Base-by-base conservation (phyloP, 2,888 invertebrate species). In the Schrankia costaestrigalis region DNA sequence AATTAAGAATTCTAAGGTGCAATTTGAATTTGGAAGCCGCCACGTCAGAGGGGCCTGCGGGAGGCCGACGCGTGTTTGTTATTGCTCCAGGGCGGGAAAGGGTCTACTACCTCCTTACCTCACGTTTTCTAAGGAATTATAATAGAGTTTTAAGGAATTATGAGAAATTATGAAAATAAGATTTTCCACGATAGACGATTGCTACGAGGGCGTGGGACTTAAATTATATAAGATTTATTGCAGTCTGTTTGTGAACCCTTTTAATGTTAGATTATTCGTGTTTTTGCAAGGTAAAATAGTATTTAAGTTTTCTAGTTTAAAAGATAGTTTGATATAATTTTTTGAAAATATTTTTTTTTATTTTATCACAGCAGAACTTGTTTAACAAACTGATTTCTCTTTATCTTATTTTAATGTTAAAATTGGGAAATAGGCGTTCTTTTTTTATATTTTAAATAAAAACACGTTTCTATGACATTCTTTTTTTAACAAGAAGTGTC, bases 1-100 rank as follows among this genome's bases (percentile, higher is more conserved):
- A 87, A 87, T 87, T 87, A 87, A 86, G 87, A 87, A 86, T 85
- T 85, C 80, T 84, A 82, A 87, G 87, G 85, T 86, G 85, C 83
- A 84, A 85, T 86, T 87, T 87, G 86, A 86, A 87, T 87, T 85
- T 82, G 65, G 70, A 62, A 76, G 75, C 77, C 69, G 67, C 73
- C 72, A 70, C 71, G 71, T 74, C 70, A 69, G 67, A 66, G 76
- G 76, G 75, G 75, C 71, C 76, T 70, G 71, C 76, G 76, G 81
- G 79, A 72, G 71, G 75, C 71, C 78, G 71, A 77, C 80, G 86
- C 81, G 83, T 86, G 86, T 84, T 82, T 84, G 76, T 87, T 85
- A 86, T 86, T 76, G 80, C 85, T 62, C 62, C 64, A 60, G 74
- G 74, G 70, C 65, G 70, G 61, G 71, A 81, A 84, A 80, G 84